Evolutionary conservation across 2,888 invertebrate genomes (phyloP), one percentile per base, ranked within the genome.

Genomic region (Acanthosepion pharaonis): DNA sequence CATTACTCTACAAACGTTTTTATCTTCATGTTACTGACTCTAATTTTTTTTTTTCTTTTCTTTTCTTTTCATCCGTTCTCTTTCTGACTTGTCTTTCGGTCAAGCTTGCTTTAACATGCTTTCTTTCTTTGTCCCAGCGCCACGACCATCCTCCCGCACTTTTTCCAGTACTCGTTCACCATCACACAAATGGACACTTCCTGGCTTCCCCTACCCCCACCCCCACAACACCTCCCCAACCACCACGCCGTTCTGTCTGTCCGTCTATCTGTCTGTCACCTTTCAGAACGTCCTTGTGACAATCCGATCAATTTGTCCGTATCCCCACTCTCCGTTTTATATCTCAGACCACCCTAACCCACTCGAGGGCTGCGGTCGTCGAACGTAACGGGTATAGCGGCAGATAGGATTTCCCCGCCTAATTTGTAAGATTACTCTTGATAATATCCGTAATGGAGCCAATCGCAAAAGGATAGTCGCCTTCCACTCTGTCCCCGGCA

Each of bases 391-490:
- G 78, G n/a, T n/a, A n/a, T 20, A 78, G n/a, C 0, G n/a, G n/a
- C 9, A 78, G 78, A 78, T 78, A 78, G 33, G 78, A 33, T n/a
- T 78, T 78, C 33, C n/a, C n/a, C 11, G 78, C 78, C 78, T 78
- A 78, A 78, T 78, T 78, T 78, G 78, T n/a, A 78, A 78, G 78
- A 78, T 78, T 78, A 78, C 78, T 78, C 78, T 78, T n/a, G 78
- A 78, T 78, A 78, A 78, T 78, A 78, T 78, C 78, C n/a, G 78
- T 78, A 78, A 78, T 78, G 78, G 78, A 78, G 78, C 78, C 78
- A 33, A 78, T 78, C 9, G 78, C 23, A 59, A 23, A 20, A 59
- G 59, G 59, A 59, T 59, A 23, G 23, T 59, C 78, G n/a, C 11
- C 78, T 5, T 33, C 15, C n/a, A 64, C 64, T 23, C 5, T 64